A percentile compares a stretch with the other conserved stretches of the same genome.
These are phyloP conservation scores for Lepidurus couesii DNA, from an alignment of 1,140 invertebrate species.

Conservation along the genomic window DNA sequence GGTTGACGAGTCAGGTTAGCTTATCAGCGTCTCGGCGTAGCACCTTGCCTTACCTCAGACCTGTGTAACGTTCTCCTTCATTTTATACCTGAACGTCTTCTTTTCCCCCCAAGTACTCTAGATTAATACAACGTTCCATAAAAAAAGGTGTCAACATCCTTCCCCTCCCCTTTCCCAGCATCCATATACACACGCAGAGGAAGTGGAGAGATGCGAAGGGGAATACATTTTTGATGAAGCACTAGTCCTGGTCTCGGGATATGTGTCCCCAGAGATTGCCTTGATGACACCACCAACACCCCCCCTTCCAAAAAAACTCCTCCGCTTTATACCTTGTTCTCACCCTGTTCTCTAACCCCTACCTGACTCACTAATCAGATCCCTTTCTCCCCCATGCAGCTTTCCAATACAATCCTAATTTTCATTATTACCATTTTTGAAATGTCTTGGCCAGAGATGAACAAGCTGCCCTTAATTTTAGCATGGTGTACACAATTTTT, in stretches of 20 bases:
- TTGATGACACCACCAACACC: neutral
- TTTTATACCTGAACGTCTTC: too few relatives aligned
- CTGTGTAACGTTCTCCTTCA: too few relatives aligned
- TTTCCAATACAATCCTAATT: neutral
- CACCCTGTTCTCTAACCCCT: slow-evolving; percentile 6
- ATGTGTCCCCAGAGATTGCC: neutral
- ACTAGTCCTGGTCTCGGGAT: neutral
- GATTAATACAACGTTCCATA: neutral
- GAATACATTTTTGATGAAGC: slow-evolving; percentile 13
- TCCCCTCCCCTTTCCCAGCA: too few relatives aligned
- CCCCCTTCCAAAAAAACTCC: neutral
- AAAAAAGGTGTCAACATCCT: neutral
- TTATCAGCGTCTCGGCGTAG: neutral
- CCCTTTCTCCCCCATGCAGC: neutral
- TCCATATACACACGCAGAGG: neutral
- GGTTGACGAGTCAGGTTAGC: slow-evolving; percentile 6
- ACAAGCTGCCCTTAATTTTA: too few relatives aligned
- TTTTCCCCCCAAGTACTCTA: neutral
- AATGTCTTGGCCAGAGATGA: too few relatives aligned
- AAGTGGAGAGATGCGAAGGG: neutral
- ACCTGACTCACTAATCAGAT: slow-evolving; percentile 22
- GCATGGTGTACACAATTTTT: too few relatives aligned
- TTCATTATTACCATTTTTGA: too few relatives aligned
- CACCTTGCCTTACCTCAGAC: neutral
- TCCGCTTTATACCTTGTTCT: slow-evolving; percentile 5